Evolutionary conservation across 2,888 invertebrate species (phyloP), one percentile per base, ranked within the genome.

Genomic region (Leptarthrus brevirostris): DNA sequence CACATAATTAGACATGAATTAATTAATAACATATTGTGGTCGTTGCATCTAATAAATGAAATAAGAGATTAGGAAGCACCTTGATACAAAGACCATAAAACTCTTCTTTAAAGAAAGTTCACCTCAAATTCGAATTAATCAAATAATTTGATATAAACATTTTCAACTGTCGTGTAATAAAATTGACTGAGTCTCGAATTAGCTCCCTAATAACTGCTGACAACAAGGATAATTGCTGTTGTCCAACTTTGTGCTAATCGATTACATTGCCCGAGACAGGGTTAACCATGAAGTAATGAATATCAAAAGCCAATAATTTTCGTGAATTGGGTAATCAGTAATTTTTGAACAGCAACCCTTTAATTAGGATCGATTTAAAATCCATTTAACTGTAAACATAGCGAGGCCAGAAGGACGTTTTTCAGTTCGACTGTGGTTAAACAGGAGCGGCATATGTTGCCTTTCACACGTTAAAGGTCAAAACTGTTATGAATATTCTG

Each of bases 341-440:
- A 56, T 56, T 56, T 56, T 34, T 20, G 52, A 30, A 16, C 16
- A 56, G 30, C 30, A 56, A 56, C 56, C 56, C 56, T 56, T 56
- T 56, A 30, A 56, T 56, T 56, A 56, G 26, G 56, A 30, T 56
- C 30, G 16, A 56, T 26, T 56, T 56, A 56, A 56, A 56, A 56
- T 56, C 24, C 56, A 56, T 56, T 56, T 56, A 56, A 16, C 16
- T 30, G 30, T 30, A n/a, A 16, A 26, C 56, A 30, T 56, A 24
- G n/a, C 34, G 16, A 14, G 3, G 10, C 26, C 34, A 56, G 56
- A 2, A 16, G 5, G 16, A 24, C 24, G 56, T 54, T 1, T 14
- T 26, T n/a, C 30, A 30, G 4, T 30, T 30, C 8, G 8, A 30
- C 30, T 12, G 26, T 14, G 24, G n/a, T n/a, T n/a, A n/a, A n/a